A percentile compares a stretch with the other conserved stretches of the same genome.
phyloP scores from a whole-genome alignment of 2,113 vertebrate genomes.

The Anoura caudifer region DNA sequence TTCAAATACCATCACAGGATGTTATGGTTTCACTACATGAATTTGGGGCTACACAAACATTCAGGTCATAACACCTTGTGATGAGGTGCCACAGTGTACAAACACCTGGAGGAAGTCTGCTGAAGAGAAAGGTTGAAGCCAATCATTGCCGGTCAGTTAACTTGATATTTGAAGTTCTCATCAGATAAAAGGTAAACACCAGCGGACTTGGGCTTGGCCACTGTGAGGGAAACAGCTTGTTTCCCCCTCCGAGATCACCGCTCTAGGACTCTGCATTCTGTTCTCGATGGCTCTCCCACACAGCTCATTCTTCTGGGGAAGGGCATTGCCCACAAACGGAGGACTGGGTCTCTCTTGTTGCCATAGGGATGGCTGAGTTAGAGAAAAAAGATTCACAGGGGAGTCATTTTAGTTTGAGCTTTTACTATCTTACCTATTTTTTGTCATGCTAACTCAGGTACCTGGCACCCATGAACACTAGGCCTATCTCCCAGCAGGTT shows the following conservation, averaged over 20 bases:
- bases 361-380: not conserved
- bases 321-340: too few species aligned
- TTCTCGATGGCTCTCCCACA: not conserved
- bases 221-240: not conserved
- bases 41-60: not conserved
- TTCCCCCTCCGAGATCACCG: fast-evolving
- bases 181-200: not conserved
- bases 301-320: not conserved
- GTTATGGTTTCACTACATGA: not conserved
- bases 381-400: not conserved
- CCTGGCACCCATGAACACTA: not conserved
- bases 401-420: not conserved
- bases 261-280: not conserved
- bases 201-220: not conserved
- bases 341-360: not conserved
- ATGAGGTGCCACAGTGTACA: not conserved
- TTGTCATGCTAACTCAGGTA: not conserved
- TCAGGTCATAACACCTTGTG: not conserved
- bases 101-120: not conserved
- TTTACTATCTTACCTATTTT: constrained; percentile 6
- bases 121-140: not conserved
- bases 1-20: not conserved
- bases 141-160: not conserved
- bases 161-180: not conserved
- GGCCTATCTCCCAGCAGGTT: not conserved